Conservation (phyloP, 2,113 vertebrate species). For the Cisticola juncidis region DNA sequence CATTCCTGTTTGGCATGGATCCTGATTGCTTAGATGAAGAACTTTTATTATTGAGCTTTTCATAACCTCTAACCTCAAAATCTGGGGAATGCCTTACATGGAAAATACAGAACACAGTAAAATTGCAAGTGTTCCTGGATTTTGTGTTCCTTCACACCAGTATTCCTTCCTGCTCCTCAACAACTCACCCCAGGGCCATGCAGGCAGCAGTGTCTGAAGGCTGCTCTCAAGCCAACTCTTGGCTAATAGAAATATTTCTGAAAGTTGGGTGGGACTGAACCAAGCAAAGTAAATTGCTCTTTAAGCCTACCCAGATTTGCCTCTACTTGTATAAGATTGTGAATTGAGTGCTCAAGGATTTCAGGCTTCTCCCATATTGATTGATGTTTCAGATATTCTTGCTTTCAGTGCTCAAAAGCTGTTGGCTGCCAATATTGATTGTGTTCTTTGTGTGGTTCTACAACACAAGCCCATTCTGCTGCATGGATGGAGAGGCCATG, state of each 20-base stretch:
- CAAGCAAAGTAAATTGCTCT: neutral
- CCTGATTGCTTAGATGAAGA: conserved; percentile 27
- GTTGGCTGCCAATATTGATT: neutral
- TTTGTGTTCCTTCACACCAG: conserved; percentile 7
- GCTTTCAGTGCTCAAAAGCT: neutral
- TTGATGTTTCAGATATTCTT: neutral
- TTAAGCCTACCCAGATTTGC: neutral
- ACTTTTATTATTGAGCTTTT: conserved; percentile 50
- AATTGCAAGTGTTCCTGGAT: conserved; percentile 4
- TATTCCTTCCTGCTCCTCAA: conserved; percentile 7
- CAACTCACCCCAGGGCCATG: neutral
- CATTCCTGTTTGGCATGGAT: conserved; percentile 15
- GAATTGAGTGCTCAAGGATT: neutral
- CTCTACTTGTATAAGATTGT: neutral
- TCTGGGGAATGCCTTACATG: conserved; percentile 38
- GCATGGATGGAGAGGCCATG: neutral
- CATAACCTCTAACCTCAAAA: conserved; percentile 58
- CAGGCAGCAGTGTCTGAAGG: neutral
- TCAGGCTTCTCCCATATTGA: neutral
- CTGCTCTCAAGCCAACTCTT: neutral
- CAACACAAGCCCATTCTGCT: neutral
- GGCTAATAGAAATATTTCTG: neutral
- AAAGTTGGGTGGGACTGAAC: neutral
- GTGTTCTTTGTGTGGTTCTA: neutral
- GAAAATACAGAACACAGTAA: conserved; percentile 18